Conservation (phyloP, 2,797 vertebrate genomes). For the Chelonia mydas region DNA sequence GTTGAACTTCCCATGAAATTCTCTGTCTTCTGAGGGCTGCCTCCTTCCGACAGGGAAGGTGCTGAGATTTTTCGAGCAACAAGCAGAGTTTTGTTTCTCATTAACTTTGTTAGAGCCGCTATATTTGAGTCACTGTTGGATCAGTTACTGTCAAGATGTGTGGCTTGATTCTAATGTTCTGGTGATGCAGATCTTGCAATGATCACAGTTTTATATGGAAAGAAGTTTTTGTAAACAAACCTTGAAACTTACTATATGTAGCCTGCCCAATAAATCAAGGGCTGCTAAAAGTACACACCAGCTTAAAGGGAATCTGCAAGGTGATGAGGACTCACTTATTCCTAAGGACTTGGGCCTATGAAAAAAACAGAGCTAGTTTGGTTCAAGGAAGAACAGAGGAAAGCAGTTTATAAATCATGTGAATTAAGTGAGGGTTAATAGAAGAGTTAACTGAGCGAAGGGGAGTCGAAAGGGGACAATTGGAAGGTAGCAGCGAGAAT, state of each 20-base stretch:
- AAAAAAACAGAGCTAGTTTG: neutral
- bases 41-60: neutral
- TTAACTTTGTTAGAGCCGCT: neutral
- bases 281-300: neutral
- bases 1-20: rapidly evolving
- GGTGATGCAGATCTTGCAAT: neutral
- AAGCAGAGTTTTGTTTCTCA: neutral
- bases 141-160: rapidly evolving
- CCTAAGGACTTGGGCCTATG: neutral
- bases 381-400: neutral
- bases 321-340: neutral
- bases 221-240: neutral
- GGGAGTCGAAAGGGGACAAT: neutral
- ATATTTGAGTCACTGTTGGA: no score
- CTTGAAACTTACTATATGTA: neutral
- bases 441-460: neutral
- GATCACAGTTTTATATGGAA: neutral
- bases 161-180: neutral
- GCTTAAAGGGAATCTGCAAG: neutral
- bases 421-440: neutral
- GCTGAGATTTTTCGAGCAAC: neutral
- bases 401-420: neutral
- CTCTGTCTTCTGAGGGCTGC: neutral
- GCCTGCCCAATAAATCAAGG: neutral
- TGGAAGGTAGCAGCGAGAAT: neutral